Base-by-base conservation (phyloP, 2,797 vertebrate species). In the Neomorphus geoffroyi region DNA sequence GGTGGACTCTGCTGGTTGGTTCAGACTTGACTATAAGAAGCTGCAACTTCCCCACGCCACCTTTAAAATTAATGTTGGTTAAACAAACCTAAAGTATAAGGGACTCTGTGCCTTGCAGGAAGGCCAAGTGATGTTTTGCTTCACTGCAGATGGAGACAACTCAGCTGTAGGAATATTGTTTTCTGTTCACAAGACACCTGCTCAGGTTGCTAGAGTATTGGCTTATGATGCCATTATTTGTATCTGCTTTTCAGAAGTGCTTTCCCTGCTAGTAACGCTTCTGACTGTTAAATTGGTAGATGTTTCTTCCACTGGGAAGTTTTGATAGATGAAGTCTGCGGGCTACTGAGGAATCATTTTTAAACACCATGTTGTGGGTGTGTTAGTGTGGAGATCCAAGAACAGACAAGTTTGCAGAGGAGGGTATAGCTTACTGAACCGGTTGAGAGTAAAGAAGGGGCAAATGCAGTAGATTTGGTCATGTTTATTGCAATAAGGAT, bases 151-250 rank as follows among this genome's bases (percentile, higher is more conserved):
- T 64, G 18, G 18, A 93, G 61, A 95, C 8, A 1, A 73, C 45
- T 89, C 11, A 43, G 57, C 27, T 83, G 72, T 30, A 81, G 37
- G 18, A 93, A 94, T 74, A 93, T 69, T 92, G 77, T 93, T 92
- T 94, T 83, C 62, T 75, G 50, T 75, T 93, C 92, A 70, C 82
- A 94, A 86, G 65, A 91, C 92, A 86, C 80, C 90, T 82, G 91
- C 94, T 83, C 91, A 90, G 62, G 74, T 85, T 79, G 62, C 66
- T 93, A 43, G 45, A 92, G 66, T 58, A 95, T 30, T 92, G 86
- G 70, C 66, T 90, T 92, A 66, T 75, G 90, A 95, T 66, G 27
- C 73, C 50, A 69, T 94, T 94, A 94, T 86, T 95, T 90, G 71
- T 46, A 77, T 71, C 37, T 48, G 46, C 27, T 27, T 61, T 93